A percentile compares a stretch with the other conserved stretches of the same genome.
Conservation (phyloP, 1,140 invertebrate species). For the Dendroctonus valens region DNA sequence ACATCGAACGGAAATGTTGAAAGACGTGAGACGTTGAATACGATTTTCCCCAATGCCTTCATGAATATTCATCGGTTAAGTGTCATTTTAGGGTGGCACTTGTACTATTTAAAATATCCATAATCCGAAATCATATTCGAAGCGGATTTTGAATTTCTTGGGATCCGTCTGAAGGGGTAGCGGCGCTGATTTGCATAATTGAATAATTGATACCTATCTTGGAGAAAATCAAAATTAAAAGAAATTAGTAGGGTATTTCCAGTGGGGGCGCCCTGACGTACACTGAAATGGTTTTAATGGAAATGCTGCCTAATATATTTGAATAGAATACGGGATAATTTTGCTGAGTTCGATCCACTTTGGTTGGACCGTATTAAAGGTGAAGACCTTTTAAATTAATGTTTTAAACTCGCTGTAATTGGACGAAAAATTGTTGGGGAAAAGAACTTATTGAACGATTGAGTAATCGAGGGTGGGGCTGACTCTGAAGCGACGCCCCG, state of each 20-base stretch:
- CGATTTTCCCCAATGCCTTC: slow-evolving; percentile 17
- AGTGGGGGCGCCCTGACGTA: background rate
- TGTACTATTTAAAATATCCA: slow-evolving; percentile 37
- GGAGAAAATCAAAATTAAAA: slow-evolving; percentile 32
- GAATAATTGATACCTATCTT: slow-evolving; percentile 36
- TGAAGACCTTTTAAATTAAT: no score
- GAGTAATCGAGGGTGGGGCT: no score
- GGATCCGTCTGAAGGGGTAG: slow-evolving; percentile 26
- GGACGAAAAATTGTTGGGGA: no score
- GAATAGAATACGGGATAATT: no score
- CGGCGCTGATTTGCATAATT: slow-evolving; percentile 32
- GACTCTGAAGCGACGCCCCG: no score
- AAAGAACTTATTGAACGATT: no score
- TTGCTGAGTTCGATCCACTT: no score
- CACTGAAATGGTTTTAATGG: slow-evolving; percentile 10
- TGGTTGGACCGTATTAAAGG: no score
- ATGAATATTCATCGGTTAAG: slow-evolving; percentile 34
- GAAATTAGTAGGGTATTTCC: slow-evolving; percentile 6
- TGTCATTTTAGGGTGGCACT: slow-evolving; percentile 34
- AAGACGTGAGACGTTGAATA: slow-evolving; percentile 9
- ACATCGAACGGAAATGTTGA: slow-evolving; percentile 13
- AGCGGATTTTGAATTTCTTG: slow-evolving; percentile 34
- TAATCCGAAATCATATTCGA: slow-evolving; percentile 35
- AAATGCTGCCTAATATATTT: no score
- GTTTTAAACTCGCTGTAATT: no score